Conservation (phyloP, 2,113 vertebrate species). For the Pyrgilauda ruficollis region DNA sequence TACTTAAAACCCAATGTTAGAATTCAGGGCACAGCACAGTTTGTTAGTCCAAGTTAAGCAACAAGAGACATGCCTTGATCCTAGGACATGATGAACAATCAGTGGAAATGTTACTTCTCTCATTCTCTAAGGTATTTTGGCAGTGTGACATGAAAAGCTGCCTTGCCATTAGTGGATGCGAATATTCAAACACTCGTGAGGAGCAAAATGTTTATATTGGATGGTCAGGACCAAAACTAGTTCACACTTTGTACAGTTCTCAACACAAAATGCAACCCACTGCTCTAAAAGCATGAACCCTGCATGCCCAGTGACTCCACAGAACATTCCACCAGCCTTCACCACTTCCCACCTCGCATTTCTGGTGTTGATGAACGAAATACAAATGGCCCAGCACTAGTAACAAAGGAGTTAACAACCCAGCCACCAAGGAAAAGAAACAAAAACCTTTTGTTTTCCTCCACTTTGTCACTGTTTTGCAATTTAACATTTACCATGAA, state of each 20-base stretch:
- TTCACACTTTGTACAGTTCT: neutral
- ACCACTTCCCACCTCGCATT: neutral
- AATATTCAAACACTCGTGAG: neutral
- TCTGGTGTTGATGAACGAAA: neutral
- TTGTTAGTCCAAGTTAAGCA: neutral
- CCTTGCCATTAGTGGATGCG: neutral
- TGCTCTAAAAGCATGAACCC: neutral
- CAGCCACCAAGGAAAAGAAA: neutral
- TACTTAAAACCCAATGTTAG: neutral
- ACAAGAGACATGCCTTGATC: neutral
- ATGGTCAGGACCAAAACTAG: neutral
- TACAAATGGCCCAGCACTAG: neutral
- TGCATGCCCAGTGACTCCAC: neutral
- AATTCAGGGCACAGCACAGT: neutral
- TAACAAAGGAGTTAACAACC: neutral
- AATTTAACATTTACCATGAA: conserved; percentile 6
- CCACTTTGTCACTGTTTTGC: neutral
- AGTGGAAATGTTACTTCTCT: neutral
- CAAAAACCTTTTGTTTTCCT: neutral
- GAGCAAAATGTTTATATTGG: neutral
- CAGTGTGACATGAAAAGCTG: neutral
- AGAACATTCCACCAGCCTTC: neutral
- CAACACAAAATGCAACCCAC: neutral
- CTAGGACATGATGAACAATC: neutral
- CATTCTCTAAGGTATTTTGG: neutral